phyloP scores from a whole-genome alignment of 53 echinoderm and acorn worm genomes.

The Apostichopus leukothele region DNA sequence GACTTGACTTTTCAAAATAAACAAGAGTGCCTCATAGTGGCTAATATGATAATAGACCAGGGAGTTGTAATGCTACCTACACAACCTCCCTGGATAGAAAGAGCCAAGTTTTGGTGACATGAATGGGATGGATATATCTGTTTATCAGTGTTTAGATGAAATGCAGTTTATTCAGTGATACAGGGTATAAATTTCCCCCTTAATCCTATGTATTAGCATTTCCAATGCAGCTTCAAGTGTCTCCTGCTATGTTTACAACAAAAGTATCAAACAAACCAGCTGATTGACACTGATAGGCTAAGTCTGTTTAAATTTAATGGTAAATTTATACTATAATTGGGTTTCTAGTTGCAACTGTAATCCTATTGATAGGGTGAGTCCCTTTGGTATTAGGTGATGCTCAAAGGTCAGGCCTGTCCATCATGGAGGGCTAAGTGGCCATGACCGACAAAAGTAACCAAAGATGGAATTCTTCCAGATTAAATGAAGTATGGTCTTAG shows the following conservation, averaged over 20 bases:
- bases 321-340: not conserved
- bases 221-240: not conserved
- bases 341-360: not conserved
- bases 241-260: not conserved
- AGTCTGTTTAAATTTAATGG: conserved; percentile 1
- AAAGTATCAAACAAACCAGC: not conserved
- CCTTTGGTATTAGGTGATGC: conserved; percentile 5
- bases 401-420: conserved; percentile 35
- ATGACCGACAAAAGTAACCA: not conserved
- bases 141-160: no score
- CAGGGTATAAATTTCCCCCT: no score
- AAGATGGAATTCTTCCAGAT: not conserved
- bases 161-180: no score
- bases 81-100: no score
- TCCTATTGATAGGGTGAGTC: not conserved
- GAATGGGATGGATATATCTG: no score
- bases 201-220: no score
- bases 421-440: not conserved
- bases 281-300: conserved; percentile 18
- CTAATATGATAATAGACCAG: no score
- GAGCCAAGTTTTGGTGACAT: no score
- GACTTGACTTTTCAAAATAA: no score
- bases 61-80: no score
- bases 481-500: not conserved
- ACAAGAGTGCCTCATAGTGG: no score